Base-by-base conservation (phyloP, 2,113 vertebrate genomes). In the Phrynocephalus versicolor region DNA sequence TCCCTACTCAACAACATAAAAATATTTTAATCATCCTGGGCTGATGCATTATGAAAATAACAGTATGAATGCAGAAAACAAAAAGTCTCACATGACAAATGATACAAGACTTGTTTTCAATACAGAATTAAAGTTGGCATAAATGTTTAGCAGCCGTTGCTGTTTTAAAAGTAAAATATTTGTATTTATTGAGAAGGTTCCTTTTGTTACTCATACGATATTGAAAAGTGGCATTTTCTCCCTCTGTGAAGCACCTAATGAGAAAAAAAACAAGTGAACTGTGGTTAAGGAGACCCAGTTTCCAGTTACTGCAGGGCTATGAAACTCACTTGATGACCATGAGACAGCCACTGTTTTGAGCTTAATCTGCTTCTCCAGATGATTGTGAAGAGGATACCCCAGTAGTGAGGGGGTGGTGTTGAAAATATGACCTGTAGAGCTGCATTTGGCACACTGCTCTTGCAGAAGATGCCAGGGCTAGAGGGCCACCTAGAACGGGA, bases 21-120 rank as follows among this genome's bases (percentile, higher is more conserved):
- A 82, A 33, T 87, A 91, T 92, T 95, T 90, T 89, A 95, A 95
- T 95, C 89, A 94, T 35, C 1, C n/a, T 2, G 8, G 45, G 84
- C 60, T 86, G 4, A 39, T 80, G 21, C 82, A 74, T 0, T 71
- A 14, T 89, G 4, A 87, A 89, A 90, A 80, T 76, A 90, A 13
- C 9, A 87, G 23, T 83, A 86, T 89, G 77, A 82, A 78, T 84
- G 62, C 14, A 79, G 14, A 89, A 30, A 9, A 83, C 37, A 88
- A 37, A 73, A 69, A 33, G 5, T 51, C 30, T n/a, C 15, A 25
- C 30, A 21, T 75, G 21, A 72, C 51, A 64, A n/a, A 82, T 92
- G 81, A 82, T 2, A 14, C 10, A 3, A 51, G 30, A 30, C 10
- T 64, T 90, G 83, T n/a, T 78, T n/a, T 55, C 0, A 39, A 30